These are phyloP conservation scores for Amphipoea lucens DNA, from an alignment of 2,888 invertebrate species.

Conservation along the genomic window DNA sequence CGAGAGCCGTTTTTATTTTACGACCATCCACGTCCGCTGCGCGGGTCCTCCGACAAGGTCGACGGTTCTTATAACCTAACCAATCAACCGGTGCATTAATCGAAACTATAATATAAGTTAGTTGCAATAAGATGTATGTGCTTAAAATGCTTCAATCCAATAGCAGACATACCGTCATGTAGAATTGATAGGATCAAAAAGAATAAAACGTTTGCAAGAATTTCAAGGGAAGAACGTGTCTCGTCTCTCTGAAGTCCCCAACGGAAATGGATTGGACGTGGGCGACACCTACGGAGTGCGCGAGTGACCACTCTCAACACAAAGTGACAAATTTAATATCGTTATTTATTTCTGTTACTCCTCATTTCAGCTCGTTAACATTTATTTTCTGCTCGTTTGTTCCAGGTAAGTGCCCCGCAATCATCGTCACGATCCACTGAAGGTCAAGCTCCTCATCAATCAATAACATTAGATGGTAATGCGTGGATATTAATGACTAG, in stretches of 20 bases:
- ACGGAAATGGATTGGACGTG: slow-evolving; percentile 85
- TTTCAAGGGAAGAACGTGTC: slow-evolving; percentile 77
- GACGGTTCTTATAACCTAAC: slow-evolving; percentile 76
- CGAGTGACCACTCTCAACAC: slow-evolving; percentile 81
- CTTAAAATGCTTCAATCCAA: slow-evolving; percentile 22
- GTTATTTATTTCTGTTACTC: slow-evolving; percentile 79
- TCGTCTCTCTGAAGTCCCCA: slow-evolving; percentile 77
- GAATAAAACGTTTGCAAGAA: slow-evolving; percentile 65
- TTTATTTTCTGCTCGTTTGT: slow-evolving; percentile 74
- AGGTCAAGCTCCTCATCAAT: slow-evolving; percentile 69
- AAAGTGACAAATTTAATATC: slow-evolving; percentile 83
- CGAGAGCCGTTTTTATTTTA: slow-evolving; percentile 87
- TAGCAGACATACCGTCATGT: slow-evolving; percentile 23
- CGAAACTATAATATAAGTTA: slow-evolving; percentile 62
- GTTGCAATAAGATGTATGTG: slow-evolving; percentile 34
- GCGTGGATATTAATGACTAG: slow-evolving; percentile 40
- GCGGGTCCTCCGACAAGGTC: slow-evolving; percentile 86
- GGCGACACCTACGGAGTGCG: slow-evolving; percentile 84
- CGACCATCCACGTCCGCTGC: slow-evolving; percentile 86
- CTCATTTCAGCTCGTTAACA: slow-evolving; percentile 69
- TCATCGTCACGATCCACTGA: slow-evolving; percentile 62
- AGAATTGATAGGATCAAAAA: slow-evolving; percentile 65
- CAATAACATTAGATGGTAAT: slow-evolving; percentile 54
- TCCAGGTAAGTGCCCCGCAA: slow-evolving; percentile 77
- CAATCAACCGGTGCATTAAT: slow-evolving; percentile 73